Conservation (phyloP, 2,888 invertebrate genomes). For the Punctoribates punctum region DNA sequence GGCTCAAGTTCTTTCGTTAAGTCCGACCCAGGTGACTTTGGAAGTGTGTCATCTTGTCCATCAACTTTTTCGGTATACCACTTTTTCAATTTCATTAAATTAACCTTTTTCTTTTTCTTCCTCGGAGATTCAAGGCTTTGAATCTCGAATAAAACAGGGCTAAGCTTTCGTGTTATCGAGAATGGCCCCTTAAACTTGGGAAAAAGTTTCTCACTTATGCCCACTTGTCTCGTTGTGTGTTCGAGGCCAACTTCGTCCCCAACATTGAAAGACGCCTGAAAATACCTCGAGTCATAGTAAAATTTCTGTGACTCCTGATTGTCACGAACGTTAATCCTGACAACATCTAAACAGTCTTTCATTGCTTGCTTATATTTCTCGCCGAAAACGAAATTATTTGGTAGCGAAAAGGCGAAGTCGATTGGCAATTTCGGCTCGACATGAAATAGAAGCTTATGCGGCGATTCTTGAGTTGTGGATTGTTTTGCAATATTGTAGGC, state of each 20-base stretch:
- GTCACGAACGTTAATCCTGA: too few species aligned
- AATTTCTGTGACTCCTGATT: background rate
- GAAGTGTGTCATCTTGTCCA: background rate
- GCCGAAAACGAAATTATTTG: background rate
- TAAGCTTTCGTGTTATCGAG: too few species aligned
- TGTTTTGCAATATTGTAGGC: slow-evolving; percentile 47
- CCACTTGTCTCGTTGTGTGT: background rate
- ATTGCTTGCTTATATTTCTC: background rate
- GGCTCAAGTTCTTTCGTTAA: too few species aligned
- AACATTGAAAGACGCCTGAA: background rate
- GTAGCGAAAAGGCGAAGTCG: slow-evolving; percentile 43
- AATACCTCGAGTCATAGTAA: background rate
- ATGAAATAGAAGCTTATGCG: slow-evolving; percentile 46
- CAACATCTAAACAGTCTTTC: background rate
- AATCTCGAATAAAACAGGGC: background rate
- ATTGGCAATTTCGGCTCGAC: slow-evolving; percentile 40
- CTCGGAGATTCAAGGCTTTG: background rate
- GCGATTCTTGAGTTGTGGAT: slow-evolving; percentile 44
- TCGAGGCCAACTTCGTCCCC: background rate
- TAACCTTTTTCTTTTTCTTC: background rate
- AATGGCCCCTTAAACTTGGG: background rate
- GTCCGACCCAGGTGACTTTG: too few species aligned
- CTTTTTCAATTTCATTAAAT: background rate
- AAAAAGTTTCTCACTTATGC: slow-evolving; percentile 30
- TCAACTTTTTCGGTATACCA: background rate